A percentile compares a stretch with the other conserved stretches of the same genome.
Conservation (phyloP, 2,113 vertebrate genomes). For the Origma solitaria region DNA sequence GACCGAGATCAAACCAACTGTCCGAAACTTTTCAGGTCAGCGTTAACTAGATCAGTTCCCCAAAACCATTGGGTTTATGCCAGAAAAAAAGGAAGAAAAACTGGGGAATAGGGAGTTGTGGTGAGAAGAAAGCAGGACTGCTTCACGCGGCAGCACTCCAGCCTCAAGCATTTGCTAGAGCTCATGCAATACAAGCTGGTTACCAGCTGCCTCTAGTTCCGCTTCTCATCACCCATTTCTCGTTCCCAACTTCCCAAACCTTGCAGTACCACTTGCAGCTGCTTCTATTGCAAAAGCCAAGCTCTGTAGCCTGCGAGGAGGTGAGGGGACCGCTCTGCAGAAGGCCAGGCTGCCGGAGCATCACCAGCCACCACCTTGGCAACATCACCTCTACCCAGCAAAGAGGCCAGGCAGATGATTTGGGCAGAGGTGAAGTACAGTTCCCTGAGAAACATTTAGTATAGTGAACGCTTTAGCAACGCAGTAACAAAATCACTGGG, state of each 20-base stretch:
- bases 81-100: background rate
- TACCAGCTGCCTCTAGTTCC: background rate
- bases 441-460: background rate
- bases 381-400: background rate
- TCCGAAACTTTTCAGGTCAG: background rate
- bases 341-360: fast-evolving
- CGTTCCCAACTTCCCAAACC: background rate
- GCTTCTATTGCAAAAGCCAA: background rate
- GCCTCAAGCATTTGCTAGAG: background rate
- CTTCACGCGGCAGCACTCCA: background rate
- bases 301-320: fast-evolving
- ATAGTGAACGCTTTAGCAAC: background rate
- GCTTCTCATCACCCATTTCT: background rate
- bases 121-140: background rate
- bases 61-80: background rate
- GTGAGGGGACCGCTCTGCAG: fast-evolving
- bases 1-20: background rate
- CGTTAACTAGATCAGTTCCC: background rate
- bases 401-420: background rate
- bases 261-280: background rate
- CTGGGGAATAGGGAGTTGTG: background rate
- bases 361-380: background rate
- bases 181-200: background rate
- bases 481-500: background rate
- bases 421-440: background rate